phyloP scores from a whole-genome alignment of 2,888 invertebrate species.

The Xestoiulus laeticollis region DNA sequence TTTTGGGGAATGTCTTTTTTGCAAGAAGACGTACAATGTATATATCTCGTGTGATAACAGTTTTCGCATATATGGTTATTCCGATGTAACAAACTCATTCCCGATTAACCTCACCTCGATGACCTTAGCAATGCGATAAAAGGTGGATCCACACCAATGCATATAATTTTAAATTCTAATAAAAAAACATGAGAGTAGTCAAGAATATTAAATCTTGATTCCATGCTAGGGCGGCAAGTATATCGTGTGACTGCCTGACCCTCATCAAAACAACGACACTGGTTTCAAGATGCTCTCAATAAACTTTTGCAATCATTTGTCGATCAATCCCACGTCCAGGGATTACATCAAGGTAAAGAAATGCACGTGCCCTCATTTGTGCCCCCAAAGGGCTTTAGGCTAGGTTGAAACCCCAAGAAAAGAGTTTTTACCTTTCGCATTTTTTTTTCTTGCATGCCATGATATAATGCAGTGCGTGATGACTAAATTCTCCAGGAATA shows the following conservation, averaged over 20 bases:
- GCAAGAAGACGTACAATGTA: no score
- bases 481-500: neutral
- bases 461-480: neutral
- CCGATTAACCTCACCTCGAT: constrained; percentile 36
- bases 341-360: neutral
- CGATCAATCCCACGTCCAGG: neutral
- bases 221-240: neutral
- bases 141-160: constrained; percentile 30
- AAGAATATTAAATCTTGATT: neutral
- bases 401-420: neutral
- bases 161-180: neutral
- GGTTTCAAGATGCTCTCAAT: constrained; percentile 1
- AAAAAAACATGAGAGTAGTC: constrained; percentile 16
- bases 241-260: neutral
- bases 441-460: neutral
- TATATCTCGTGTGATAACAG: no score
- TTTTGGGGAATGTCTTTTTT: no score
- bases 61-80: neutral
- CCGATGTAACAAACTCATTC: neutral
- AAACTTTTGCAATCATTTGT: neutral
- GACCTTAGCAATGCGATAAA: constrained; percentile 8
- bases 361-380: neutral
- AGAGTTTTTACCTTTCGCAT: neutral
- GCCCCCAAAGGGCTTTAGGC: neutral
- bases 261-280: neutral